Conservation (phyloP, 2,113 vertebrate species). For the Hydrochoerus hydrochaeris region DNA sequence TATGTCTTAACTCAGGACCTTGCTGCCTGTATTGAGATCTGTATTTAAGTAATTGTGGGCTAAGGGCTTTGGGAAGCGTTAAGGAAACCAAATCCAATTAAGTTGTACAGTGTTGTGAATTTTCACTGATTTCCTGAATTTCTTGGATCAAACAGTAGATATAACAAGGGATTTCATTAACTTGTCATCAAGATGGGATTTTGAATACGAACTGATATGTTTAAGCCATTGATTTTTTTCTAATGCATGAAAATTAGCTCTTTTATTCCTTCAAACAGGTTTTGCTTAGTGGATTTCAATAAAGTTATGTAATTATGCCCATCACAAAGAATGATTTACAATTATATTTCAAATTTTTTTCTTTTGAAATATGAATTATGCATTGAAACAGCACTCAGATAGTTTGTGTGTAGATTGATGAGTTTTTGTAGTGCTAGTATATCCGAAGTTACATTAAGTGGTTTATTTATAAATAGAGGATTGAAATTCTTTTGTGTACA, state of each 20-base stretch:
- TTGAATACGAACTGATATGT: background rate
- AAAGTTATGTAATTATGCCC: background rate
- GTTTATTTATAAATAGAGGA: background rate
- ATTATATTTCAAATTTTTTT: background rate
- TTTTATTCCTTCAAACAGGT: background rate
- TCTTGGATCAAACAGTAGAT: background rate
- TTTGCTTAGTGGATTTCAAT: background rate
- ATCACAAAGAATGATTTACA: background rate
- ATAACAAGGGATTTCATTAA: background rate
- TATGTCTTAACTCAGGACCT: fast-evolving
- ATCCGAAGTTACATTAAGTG: background rate
- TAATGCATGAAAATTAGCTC: background rate
- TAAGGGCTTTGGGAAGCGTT: background rate
- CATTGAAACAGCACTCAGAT: background rate
- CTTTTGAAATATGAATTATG: background rate
- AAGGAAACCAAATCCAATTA: background rate
- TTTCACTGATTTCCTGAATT: background rate
- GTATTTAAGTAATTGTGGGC: background rate
- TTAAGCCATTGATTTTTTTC: background rate
- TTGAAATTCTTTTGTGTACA: background rate
- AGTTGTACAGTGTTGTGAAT: background rate
- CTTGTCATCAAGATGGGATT: background rate
- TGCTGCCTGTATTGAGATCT: background rate
- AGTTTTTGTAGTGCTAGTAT: background rate
- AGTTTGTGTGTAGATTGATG: background rate